Evolutionary conservation across 2,113 vertebrate genomes (phyloP), one percentile per base, ranked within the genome.

Genomic region (Pyrgilauda ruficollis): DNA sequence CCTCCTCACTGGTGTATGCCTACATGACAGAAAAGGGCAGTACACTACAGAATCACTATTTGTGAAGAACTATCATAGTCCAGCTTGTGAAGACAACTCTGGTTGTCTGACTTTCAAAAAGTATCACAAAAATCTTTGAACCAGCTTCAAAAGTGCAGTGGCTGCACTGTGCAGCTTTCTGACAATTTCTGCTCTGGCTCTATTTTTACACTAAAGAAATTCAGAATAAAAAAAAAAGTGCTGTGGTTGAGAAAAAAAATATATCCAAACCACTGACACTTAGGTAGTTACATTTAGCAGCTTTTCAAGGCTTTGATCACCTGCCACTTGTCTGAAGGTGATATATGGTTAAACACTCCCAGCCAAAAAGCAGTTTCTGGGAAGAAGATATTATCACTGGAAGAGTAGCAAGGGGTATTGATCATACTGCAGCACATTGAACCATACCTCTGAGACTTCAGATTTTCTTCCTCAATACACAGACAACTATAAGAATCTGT

Each of bases 291-390:
- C 84, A 89, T 61, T 95, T 87, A 97, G 84, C 84, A 89, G 84
- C 78, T 96, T 95, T 95, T 87, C 69, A 93, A 94, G 75, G 41
- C 84, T 97, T 91, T 97, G 94, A 96, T 96, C 68, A 83, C 61
- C 90, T 94, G 87, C 82, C 83, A 78, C 89, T 79, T 90, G 59
- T 85, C 82, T 95, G 87, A 93, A 92, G 89, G 75, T 92, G 93
- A 90, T 96, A 64, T 27, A 66, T 62, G 73, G 93, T 86, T 93
- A 96, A 96, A 94, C 47, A 41, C 37, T 64, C 49, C 46, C 64
- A 94, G 93, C 44, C 82, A 95, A 94, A 94, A 95, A 80, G 73
- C 91, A 94, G 86, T 70, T 83, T 46, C 83, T 88, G 39, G 61
- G 89, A 92, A 47, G 6, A 79, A 46, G 81, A 95, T 50, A 87